Evolutionary conservation across 2,797 vertebrate genomes (phyloP), one percentile per base, ranked within the genome.

Genomic region (Enteromius anoplus): DNA sequence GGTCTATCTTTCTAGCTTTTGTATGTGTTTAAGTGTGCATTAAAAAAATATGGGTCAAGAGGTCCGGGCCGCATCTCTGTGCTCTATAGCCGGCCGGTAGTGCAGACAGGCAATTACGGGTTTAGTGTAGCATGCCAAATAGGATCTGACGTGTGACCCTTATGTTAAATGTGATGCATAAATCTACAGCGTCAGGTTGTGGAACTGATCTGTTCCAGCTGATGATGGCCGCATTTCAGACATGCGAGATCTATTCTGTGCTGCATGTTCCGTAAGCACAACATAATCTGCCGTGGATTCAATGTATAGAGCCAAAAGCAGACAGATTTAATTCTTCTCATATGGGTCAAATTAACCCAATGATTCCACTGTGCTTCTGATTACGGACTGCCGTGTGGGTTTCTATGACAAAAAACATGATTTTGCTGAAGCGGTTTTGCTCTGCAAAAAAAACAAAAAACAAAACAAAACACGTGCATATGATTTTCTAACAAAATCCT

Each of bases 91-190:
- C 32, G 29, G 58, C 32, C 66, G 12, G 51, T 70, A 76, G 47
- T 70, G 72, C 62, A 81, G 83, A 62, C 47, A 53, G 37, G 47
- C 75, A 80, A 69, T 71, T 75, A 60, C 37, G 2, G 40, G 17
- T 72, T 81, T 71, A 85, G 72, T 65, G 87, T 66, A 85, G 69
- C 86, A 15, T 66, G 34, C 29, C 72, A 81, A 87, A 85, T 53
- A 21, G 47, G 62, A 81, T 75, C 81, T 84, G 81, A 83, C 75
- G 29, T 75, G 55, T 88, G 85, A 86, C 83, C 83, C 64, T 47
- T 71, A 58, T 68, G 71, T 53, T 82, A 82, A 80, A 83, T 82
- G 68, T 68, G 26, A 75, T 70, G 47, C 75, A 76, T 62, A 78
- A 79, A 84, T 79, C 58, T 14, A 10, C 37, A 51, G 71, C 26